phyloP scores from a whole-genome alignment of 1,140 invertebrate species.

The Chrysoperla carnea region DNA sequence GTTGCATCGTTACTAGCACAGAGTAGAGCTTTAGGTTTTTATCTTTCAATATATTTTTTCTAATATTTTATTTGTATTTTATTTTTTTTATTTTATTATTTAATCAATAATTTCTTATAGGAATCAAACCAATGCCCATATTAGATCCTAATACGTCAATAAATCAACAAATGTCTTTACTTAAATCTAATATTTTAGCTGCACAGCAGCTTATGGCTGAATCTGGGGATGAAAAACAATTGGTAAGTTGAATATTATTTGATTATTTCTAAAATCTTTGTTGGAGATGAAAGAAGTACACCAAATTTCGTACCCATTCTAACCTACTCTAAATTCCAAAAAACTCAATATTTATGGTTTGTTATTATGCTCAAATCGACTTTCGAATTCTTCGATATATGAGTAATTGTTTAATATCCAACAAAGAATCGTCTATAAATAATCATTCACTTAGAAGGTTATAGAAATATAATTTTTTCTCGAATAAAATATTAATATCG shows the following conservation, averaged over 20 bases:
- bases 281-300: background rate
- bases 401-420: too few relatives aligned
- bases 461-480: background rate
- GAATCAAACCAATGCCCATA: slow-evolving; percentile 36
- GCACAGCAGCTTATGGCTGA: slow-evolving; percentile 31
- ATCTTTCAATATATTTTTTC: background rate
- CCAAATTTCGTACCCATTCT: background rate
- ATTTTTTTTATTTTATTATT: background rate
- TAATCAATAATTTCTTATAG: slow-evolving; percentile 7
- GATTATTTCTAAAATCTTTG: background rate
- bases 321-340: too few relatives aligned
- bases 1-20: slow-evolving; percentile 72
- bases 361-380: slow-evolving; percentile 1
- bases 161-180: slow-evolving; percentile 36
- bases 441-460: too few relatives aligned
- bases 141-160: slow-evolving; percentile 33
- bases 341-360: background rate
- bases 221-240: slow-evolving; percentile 29
- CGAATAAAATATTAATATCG: background rate
- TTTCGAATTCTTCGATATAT: background rate
- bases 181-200: slow-evolving; percentile 38
- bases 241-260: slow-evolving; percentile 13
- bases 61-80: background rate
- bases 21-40: slow-evolving; percentile 52
- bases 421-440: too few relatives aligned